Conservation (phyloP, 1,140 invertebrate species). For the Drosophila pruinosa region DNA sequence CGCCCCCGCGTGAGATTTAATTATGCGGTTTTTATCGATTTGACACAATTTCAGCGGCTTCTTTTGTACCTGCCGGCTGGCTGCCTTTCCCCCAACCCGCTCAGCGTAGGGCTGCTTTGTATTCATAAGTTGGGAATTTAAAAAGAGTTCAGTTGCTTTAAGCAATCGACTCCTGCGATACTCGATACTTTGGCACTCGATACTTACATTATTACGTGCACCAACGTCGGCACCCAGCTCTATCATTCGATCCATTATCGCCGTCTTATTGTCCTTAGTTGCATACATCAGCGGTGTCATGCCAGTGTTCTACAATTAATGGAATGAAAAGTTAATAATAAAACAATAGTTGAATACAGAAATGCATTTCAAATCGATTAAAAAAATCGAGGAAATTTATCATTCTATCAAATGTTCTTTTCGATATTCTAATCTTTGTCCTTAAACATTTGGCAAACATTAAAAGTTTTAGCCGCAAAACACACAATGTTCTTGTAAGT, state of each 20-base stretch:
- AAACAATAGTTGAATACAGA: background rate
- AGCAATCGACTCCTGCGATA: conserved; percentile 20
- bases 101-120: conserved; percentile 27
- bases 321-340: background rate
- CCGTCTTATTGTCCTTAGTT: conserved; percentile 95
- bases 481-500: background rate
- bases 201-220: conserved; percentile 93
- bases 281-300: conserved; percentile 98
- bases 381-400: no score
- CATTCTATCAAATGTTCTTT: no score
- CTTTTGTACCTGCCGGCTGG: conserved; percentile 23
- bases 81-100: background rate
- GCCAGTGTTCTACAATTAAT: conserved; percentile 88
- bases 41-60: conserved; percentile 78
- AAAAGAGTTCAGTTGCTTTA: conserved; percentile 36
- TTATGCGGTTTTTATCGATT: conserved; percentile 81
- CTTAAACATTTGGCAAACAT: background rate
- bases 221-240: conserved; percentile 96
- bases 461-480: background rate
- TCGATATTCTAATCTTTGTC: background rate
- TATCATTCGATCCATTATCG: conserved; percentile 94
- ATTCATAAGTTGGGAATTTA: conserved; percentile 23
- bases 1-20: conserved; percentile 72
- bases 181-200: conserved; percentile 3
- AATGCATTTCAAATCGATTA: no score